Conservation (phyloP, 2,888 invertebrate species). For the Pherbina coryleti region DNA sequence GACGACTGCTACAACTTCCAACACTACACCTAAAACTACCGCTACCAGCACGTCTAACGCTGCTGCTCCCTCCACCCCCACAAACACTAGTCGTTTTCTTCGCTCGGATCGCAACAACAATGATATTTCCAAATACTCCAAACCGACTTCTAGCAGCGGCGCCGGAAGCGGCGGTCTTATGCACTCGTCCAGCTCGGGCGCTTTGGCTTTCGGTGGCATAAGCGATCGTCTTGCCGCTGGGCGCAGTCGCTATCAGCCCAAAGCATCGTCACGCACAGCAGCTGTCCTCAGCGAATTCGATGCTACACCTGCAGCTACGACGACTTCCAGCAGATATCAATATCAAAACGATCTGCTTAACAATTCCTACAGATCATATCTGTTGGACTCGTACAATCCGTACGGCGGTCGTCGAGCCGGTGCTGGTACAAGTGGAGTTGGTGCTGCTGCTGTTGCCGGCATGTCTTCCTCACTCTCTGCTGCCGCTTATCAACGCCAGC, state of each 20-base stretch:
- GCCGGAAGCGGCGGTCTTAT: slow-evolving; percentile 51
- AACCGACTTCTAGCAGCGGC: slow-evolving; percentile 37
- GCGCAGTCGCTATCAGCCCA: slow-evolving; percentile 51
- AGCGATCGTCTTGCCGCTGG: slow-evolving; percentile 61
- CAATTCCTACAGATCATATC: slow-evolving; percentile 56
- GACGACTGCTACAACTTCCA: slow-evolving; percentile 48
- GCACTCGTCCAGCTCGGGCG: slow-evolving; percentile 64
- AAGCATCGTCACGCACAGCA: slow-evolving; percentile 50
- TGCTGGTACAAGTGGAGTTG: slow-evolving; percentile 50
- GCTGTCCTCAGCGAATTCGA: slow-evolving; percentile 51
- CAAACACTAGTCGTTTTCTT: slow-evolving; percentile 43
- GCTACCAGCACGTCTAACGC: slow-evolving; percentile 58
- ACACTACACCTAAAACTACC: slow-evolving; percentile 63
- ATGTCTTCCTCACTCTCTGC: slow-evolving; percentile 40
- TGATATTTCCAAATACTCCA: slow-evolving; percentile 58
- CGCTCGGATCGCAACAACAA: slow-evolving; percentile 51
- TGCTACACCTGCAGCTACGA: slow-evolving; percentile 33
- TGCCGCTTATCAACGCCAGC: slow-evolving; percentile 57
- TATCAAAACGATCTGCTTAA: slow-evolving; percentile 44
- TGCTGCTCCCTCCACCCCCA: slow-evolving; percentile 44
- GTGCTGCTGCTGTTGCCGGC: slow-evolving; percentile 42
- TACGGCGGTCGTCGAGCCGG: slow-evolving; percentile 51
- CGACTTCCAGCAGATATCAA: slow-evolving; percentile 50
- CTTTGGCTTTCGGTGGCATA: slow-evolving; percentile 64
- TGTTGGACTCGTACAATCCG: slow-evolving; percentile 59